Evolutionary conservation across 2,888 invertebrate species (phyloP).

Genomic region (Lepidocyrtinus sp.): DNA sequence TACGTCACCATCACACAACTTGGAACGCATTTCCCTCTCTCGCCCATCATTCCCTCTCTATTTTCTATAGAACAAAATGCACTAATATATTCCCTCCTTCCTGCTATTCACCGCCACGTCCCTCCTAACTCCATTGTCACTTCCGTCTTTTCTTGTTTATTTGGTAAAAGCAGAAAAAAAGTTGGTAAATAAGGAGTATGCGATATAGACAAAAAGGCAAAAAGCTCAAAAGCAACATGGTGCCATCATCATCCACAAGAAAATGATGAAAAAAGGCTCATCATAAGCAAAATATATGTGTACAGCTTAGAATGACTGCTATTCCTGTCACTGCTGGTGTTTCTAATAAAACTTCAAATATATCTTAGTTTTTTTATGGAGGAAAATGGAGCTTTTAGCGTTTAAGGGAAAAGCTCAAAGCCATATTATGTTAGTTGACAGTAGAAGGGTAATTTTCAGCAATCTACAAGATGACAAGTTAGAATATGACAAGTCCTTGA

Average conservation of each 20-base stretch:
- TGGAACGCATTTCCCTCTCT: conserved; percentile 41
- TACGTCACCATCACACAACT: conserved; percentile 35
- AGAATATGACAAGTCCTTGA: conserved; percentile 54
- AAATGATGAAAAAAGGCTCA: conserved; percentile 28
- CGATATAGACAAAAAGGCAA: conserved; percentile 2
- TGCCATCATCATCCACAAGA: conserved; percentile 38
- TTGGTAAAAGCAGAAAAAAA: conserved; percentile 37
- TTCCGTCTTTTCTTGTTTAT: conserved; percentile 42
- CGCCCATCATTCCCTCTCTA: background rate
- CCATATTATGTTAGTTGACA: conserved; percentile 9
- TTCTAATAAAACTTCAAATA: conserved; percentile 22
- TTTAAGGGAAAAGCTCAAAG: conserved; percentile 4
- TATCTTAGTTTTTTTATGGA: background rate
- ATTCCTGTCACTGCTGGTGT: background rate
- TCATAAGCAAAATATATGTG: conserved; percentile 33
- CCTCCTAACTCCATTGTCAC: conserved; percentile 33
- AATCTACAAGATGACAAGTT: conserved; percentile 46
- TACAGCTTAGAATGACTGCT: conserved; percentile 22
- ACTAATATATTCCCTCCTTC: conserved; percentile 8
- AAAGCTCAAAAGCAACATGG: conserved; percentile 45
- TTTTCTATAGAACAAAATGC: background rate
- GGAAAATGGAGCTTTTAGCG: background rate
- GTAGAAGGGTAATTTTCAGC: conserved; percentile 27
- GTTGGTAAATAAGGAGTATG: conserved; percentile 38
- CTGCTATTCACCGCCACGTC: background rate